Evolutionary conservation across 2,888 invertebrate genomes (phyloP).

Genomic region (Pterobdella sp.): DNA sequence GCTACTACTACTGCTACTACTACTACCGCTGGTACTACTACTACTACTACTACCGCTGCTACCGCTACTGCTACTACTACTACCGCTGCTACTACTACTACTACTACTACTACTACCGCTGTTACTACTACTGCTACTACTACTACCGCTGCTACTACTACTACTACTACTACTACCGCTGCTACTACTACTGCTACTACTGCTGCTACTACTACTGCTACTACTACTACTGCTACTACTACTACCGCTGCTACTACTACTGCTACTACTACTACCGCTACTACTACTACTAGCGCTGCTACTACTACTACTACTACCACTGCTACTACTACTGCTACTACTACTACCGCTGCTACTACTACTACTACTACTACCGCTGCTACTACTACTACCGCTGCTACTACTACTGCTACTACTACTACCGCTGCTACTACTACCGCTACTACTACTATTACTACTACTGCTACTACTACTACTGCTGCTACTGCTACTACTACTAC

Average conservation of each 20-base stretch:
- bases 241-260: neutral
- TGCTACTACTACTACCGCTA: neutral
- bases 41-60: conserved; percentile 1
- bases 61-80: neutral
- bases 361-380: neutral
- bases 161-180: neutral
- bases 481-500: neutral
- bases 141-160: neutral
- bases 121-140: neutral
- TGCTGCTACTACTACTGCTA: neutral
- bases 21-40: too few species aligned
- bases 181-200: neutral
- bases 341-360: neutral
- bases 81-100: conserved; percentile 10
- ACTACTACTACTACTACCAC: neutral
- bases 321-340: neutral
- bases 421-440: neutral
- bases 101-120: neutral
- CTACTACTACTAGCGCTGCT: neutral
- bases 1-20: too few species aligned
- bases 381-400: neutral
- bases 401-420: neutral
- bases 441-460: too few species aligned
- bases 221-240: neutral
- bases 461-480: neutral